A percentile compares a stretch with the other conserved stretches of the same genome.
These are phyloP conservation scores for Heliopora coerulea DNA, from an alignment of 92 coral and sea anemone genomes.

Conservation along the genomic window DNA sequence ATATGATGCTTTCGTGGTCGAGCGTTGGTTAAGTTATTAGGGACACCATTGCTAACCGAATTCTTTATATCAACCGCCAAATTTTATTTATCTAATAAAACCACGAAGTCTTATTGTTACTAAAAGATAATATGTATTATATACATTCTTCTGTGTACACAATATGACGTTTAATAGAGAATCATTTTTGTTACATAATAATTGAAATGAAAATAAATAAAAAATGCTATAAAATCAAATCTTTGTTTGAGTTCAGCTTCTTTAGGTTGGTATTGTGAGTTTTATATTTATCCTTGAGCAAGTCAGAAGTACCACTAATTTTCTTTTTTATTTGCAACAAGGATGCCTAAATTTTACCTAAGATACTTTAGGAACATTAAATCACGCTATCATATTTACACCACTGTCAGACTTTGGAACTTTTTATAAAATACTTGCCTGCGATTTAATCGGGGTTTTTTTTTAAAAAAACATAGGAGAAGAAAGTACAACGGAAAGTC, in stretches of 20 bases:
- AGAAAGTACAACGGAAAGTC: not conserved
- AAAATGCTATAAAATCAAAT: not conserved
- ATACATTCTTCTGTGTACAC: not conserved
- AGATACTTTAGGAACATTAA: constrained; percentile 36
- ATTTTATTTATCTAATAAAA: not conserved
- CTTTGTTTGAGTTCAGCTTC: no score
- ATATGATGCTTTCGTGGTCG: constrained; percentile 16
- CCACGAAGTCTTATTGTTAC: not conserved
- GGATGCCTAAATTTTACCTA: no score
- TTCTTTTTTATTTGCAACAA: not conserved
- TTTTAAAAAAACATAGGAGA: not conserved
- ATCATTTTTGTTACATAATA: not conserved
- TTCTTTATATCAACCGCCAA: not conserved
- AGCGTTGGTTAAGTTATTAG: no score
- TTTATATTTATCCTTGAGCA: no score
- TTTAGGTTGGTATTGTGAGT: no score
- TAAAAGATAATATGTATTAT: not conserved
- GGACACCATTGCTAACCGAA: no score
- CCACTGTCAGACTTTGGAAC: constrained; percentile 17
- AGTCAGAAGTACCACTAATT: not conserved
- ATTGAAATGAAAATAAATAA: not conserved
- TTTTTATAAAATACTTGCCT: not conserved
- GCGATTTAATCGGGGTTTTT: not conserved
- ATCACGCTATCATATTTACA: constrained; percentile 40
- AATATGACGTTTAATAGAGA: not conserved